phyloP scores from a whole-genome alignment of 2,888 invertebrate species.

The Tryphoninae sp. region DNA sequence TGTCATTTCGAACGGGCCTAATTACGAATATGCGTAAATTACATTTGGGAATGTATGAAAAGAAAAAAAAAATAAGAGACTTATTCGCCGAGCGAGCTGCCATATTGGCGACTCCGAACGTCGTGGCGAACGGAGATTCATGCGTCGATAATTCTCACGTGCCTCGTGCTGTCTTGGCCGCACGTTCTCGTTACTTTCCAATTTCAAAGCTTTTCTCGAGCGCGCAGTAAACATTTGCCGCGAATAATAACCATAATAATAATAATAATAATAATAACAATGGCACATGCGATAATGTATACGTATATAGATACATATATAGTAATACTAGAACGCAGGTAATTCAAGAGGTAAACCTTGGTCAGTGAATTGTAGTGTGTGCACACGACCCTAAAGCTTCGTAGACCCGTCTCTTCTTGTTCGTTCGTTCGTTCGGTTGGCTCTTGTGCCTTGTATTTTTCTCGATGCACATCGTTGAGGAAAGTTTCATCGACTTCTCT shows the following conservation, averaged over 20 bases:
- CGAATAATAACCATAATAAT: slow-evolving; percentile 9
- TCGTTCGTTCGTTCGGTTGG: slow-evolving; percentile 36
- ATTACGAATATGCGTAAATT: not conserved
- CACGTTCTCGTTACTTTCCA: slow-evolving; percentile 34
- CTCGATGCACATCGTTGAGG: slow-evolving; percentile 56
- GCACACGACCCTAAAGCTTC: slow-evolving; percentile 61
- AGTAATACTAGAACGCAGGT: slow-evolving; percentile 15
- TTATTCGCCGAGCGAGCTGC: slow-evolving; percentile 35
- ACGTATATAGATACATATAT: not conserved
- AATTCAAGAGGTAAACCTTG: slow-evolving; percentile 49
- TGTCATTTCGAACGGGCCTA: not conserved
- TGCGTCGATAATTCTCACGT: slow-evolving; percentile 53
- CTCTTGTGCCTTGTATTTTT: slow-evolving; percentile 33
- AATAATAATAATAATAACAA: not conserved
- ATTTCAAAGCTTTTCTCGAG: slow-evolving; percentile 36
- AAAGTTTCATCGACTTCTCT: slow-evolving; percentile 30
- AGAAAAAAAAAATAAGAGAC: not conserved
- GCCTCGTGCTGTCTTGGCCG: slow-evolving; percentile 9
- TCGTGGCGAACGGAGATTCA: slow-evolving; percentile 36
- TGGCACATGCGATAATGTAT: slow-evolving; percentile 2
- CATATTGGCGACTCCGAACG: slow-evolving; percentile 55
- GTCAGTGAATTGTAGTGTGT: slow-evolving; percentile 61
- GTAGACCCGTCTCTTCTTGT: slow-evolving; percentile 43
- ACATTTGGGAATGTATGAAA: not conserved
- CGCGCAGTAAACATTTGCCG: not conserved